Evolutionary conservation across 2,797 vertebrate genomes (phyloP), one percentile per base, ranked within the genome.

Genomic region (Rhynchonycteris naso): DNA sequence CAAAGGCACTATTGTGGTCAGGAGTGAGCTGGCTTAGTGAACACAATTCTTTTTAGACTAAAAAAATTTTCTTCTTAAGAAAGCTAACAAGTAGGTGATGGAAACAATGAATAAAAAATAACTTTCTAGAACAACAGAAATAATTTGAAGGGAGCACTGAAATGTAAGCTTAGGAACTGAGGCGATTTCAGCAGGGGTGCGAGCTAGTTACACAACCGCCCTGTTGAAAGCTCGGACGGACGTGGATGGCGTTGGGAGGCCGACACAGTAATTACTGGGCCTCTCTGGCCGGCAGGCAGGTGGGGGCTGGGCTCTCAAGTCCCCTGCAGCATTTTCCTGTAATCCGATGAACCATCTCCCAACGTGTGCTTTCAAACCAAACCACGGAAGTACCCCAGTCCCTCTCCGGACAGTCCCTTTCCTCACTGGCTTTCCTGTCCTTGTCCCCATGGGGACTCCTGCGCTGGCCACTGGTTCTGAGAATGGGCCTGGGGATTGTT

Each of bases 161-260:
- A 96, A 95, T 61, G 88, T 97, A 95, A 95, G 97, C 63, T 98
- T 98, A 97, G 97, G 97, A 97, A 97, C 97, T 96, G 97, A 95
- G 97, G 98, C 98, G 96, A 98, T 97, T 97, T 97, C 97, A 95
- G 96, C 96, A 95, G 78, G 92, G 78, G 74, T 68, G 13, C 87
- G 93, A 94, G 97, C 87, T 94, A 94, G 97, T 98, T 98, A 96
- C 98, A 98, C 98, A 98, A 95, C 98, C 97, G 68, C 95, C 97
- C 98, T 98, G 98, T 98, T 98, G 97, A 98, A 97, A 98, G 98
- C 98, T 93, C 68, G 97, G 98, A 98, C 68, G 97, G 98, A 98
- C 98, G 98, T 97, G 96, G 97, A 96, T 96, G 97, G 97, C 94
- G 79, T 94, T 90, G 95, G 97, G 97, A 97, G 97, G 97, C 97